A percentile compares a stretch with the other conserved stretches of the same genome.
Evolutionary conservation across 2,113 vertebrate species (phyloP).

Genomic region (Callithrix jacchus): DNA sequence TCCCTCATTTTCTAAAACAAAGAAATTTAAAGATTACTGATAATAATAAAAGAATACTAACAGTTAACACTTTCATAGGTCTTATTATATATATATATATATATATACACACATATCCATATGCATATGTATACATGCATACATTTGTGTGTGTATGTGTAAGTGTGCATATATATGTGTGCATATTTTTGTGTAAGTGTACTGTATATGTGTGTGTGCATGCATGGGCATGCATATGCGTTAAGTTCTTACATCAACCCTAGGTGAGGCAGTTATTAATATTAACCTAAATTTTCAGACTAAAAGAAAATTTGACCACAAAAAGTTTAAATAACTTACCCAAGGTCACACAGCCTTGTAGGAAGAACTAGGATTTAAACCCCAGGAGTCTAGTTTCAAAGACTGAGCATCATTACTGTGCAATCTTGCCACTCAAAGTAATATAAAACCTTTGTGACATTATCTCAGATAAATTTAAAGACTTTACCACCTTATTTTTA

Average conservation of each 20-base stretch:
- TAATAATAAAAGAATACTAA: not conserved
- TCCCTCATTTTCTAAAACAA: not conserved
- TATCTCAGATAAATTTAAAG: not conserved
- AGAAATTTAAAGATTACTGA: not conserved
- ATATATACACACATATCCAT: not conserved
- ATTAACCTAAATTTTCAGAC: not conserved
- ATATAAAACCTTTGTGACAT: too few relatives aligned
- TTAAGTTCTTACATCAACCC: not conserved
- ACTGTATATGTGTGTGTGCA: accelerated
- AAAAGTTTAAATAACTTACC: not conserved
- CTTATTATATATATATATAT: not conserved
- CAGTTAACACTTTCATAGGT: not conserved
- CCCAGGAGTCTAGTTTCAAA: too few relatives aligned
- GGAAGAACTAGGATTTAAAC: not conserved
- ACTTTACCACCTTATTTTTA: not conserved
- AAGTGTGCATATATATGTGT: not conserved
- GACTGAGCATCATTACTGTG: too few relatives aligned
- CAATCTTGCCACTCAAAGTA: not conserved
- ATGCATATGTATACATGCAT: accelerated
- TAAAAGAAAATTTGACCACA: not conserved
- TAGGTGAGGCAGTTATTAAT: not conserved
- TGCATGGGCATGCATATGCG: not conserved
- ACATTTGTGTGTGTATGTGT: not conserved
- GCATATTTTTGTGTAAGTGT: not conserved
- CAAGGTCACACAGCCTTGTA: too few relatives aligned